Base-by-base conservation (phyloP, 2,888 invertebrate genomes). In the Crocallis elinguaria region DNA sequence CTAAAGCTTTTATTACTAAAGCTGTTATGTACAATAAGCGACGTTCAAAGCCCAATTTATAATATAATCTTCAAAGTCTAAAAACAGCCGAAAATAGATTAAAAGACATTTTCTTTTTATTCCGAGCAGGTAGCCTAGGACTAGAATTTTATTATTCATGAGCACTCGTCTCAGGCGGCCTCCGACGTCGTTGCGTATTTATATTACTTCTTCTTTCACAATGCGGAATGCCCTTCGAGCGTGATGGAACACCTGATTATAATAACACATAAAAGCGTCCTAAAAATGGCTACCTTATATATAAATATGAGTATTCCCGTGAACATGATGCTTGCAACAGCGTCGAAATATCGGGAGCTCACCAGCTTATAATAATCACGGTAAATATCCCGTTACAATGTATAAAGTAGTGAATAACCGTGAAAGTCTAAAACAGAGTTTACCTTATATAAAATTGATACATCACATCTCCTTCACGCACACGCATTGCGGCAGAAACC, bases 121-220 rank as follows among this genome's bases (percentile, higher is more conserved):
- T 19, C 13, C 12, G 11, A 8, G 33, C 36, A 52, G 49, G 36
- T 39, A 48, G 38, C 39, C 33, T 59, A 43, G 35, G 48, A 38
- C 39, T 59, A 44, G 42, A 51, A 43, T 43, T 58, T 49, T 35
- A 44, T 58, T 57, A 63, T 63, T 63, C 56, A 63, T 46, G 56
- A 60, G 33, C 7, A 45, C 39, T 19, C 46, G 46, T 42, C 50
- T 39, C 49, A 39, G 37, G 41, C 39, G 57, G 46, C 48, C 41
- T 44, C 60, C 43, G n/a, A n/a, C n/a, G n/a, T 52, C 36, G 35
- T 54, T 56, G 54, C 45, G 44, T 53, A 52, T 50, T 54, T n/a
- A n/a, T n/a, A n/a, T n/a, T n/a, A n/a, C n/a, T n/a, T n/a, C n/a
- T n/a, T n/a, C n/a, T 41, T 52, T 50, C 35, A 46, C 58, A 49